Base-by-base conservation (phyloP, 2,113 vertebrate genomes). In the Monopterus albus region DNA sequence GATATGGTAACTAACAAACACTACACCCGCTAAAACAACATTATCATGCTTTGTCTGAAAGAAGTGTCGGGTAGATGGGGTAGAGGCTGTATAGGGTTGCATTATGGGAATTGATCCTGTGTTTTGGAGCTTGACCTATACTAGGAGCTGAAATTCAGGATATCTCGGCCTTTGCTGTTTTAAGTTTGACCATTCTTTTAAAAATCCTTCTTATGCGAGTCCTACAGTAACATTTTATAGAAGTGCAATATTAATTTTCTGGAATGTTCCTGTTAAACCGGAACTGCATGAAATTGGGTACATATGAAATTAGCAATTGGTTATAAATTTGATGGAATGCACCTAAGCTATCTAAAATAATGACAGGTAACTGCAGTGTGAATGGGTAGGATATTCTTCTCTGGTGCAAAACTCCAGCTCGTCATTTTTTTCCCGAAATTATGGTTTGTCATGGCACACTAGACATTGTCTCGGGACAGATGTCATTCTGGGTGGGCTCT, bases 381-480 rank as follows among this genome's bases (percentile, higher is more conserved):
- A 47, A 13, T 2, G 51, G 5, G 5, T 5, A 31, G 8, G 29
- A 31, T 5, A 3, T 42, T 49, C 26, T 15, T 49, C 18, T 23
- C 13, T 0, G n/a, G 17, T 10, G 45, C 15, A n/a, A 36, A 51
- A 58, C 38, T 51, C 5, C 26, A 21, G 10, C 36, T 9, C 12
- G 21, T 31, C 29, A 68, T 17, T 39, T 69, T 20, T 51, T 56
- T 25, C n/a, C 38, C 55, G 13, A 49, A 13, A 62, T 5, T 25
- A 8, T 49, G 8, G 28, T 20, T 28, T 51, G 46, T 69, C 47
- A 72, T 18, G 42, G n/a, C 46, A 38, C 38, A 43, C 15, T 40
- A 52, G 61, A 69, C 25, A 28, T 46, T 72, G 51, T 17, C 49
- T 59, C 13, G 11, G 33, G 49, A 62, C 66, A 78, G 55, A 40